Base-by-base conservation (phyloP, 2,797 vertebrate genomes). In the Balearica regulorum region DNA sequence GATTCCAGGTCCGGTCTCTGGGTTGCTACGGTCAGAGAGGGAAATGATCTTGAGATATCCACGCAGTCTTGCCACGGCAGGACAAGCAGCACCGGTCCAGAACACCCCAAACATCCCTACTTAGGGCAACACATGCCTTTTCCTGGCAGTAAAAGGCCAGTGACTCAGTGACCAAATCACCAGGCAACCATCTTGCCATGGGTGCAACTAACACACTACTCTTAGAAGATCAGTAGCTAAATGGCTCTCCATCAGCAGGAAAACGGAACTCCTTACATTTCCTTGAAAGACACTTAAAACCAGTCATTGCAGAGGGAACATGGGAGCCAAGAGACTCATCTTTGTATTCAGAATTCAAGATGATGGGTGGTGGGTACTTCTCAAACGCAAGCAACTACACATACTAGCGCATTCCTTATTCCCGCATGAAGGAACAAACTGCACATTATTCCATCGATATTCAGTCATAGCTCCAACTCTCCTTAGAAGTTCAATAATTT, bases 101-200 rank as follows among this genome's bases (percentile, higher is more conserved):
- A 76, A 4, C 6, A n/a, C 14, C 49, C 13, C 46, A 57, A 5
- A 16, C 3, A 9, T 33, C 41, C 3, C 0, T 10, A 6, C 17
- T 55, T 33, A 68, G 31, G n/a, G 7, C 3, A 11, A 14, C 9
- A 14, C 31, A 0, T 17, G 3, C 17, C 46, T 68, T 85, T 15
- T 75, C 12, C 71, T 66, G n/a, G 3, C 43, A 35, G 80, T 80
- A 18, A 62, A 2, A 4, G 12, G 11, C 24, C 73, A 5, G 1
- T 18, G 28, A 41, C 35, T 76, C 57, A 18, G 29, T 22, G 49
- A 64, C 9, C 20, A 51, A 41, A 44, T 25, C 44, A 5, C 0
- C 8, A 43, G 21, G 9, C 46, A 65, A 19, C 7, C 2, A 0
- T 26, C 33, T 48, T 65, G 61, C 33, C 0, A 2, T 10, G 33